phyloP scores from a whole-genome alignment of 2,113 vertebrate genomes.

The Trachemys scripta region DNA sequence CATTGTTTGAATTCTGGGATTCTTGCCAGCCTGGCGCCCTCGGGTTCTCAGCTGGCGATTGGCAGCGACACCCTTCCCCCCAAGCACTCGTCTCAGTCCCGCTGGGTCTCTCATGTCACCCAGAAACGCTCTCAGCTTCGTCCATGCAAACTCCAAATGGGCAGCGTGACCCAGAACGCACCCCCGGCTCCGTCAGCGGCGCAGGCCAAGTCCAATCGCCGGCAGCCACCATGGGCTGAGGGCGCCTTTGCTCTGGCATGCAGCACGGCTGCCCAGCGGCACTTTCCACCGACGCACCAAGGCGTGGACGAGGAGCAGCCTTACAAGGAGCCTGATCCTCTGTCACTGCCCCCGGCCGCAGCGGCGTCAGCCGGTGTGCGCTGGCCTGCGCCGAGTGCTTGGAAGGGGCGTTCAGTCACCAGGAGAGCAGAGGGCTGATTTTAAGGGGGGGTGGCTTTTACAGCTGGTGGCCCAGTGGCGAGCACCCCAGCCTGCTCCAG shows the following conservation, averaged over 20 bases:
- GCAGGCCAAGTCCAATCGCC: background rate
- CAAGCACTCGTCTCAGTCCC: background rate
- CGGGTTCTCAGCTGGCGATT: background rate
- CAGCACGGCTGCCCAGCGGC: too few relatives aligned
- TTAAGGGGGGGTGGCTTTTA: too few relatives aligned
- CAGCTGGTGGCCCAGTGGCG: background rate
- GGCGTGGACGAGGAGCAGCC: too few relatives aligned
- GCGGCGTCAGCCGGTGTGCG: too few relatives aligned
- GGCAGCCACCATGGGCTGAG: too few relatives aligned
- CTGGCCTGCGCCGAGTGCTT: background rate
- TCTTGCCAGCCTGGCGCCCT: background rate
- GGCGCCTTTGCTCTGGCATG: too few relatives aligned
- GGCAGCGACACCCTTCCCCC: background rate
- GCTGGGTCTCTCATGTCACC: background rate
- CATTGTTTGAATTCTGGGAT: background rate
- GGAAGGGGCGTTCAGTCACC: too few relatives aligned
- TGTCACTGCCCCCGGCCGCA: too few relatives aligned
- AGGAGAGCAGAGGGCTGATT: too few relatives aligned
- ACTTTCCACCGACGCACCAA: too few relatives aligned
- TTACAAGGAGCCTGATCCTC: background rate
- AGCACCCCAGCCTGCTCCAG: background rate
- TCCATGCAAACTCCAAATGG: background rate
- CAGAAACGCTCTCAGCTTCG: background rate
- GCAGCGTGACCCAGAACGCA: background rate
- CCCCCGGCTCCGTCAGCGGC: background rate